A percentile compares a stretch with the other conserved stretches of the same genome.
Conservation (phyloP, 2,888 invertebrate genomes). For the Orthonevra nobilis region DNA sequence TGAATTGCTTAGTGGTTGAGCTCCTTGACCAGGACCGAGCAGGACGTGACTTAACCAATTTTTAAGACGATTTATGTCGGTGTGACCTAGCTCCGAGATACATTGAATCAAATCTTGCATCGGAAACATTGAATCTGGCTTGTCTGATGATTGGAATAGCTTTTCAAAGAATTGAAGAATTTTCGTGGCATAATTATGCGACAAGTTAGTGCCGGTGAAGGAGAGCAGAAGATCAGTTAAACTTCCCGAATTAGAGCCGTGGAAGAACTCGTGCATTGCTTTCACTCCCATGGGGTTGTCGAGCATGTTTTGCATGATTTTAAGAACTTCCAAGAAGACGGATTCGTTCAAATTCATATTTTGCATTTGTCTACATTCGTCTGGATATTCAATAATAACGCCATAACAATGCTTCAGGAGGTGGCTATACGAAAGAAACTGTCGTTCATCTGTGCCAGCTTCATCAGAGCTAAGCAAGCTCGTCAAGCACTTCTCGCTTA, state of each 20-base stretch:
- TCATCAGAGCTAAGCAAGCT: conserved; percentile 76
- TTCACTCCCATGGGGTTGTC: conserved; percentile 90
- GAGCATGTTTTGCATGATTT: conserved; percentile 92
- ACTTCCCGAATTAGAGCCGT: conserved; percentile 84
- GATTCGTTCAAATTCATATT: conserved; percentile 77
- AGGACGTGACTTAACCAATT: conserved; percentile 85
- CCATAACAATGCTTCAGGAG: conserved; percentile 86
- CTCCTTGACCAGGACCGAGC: conserved; percentile 81
- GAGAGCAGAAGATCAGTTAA: conserved; percentile 90
- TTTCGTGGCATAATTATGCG: conserved; percentile 86
- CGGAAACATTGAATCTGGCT: conserved; percentile 83
- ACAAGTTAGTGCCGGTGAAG: conserved; percentile 87
- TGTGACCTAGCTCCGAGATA: conserved; percentile 84
- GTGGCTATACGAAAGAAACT: conserved; percentile 84
- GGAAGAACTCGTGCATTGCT: conserved; percentile 91
- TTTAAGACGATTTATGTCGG: conserved; percentile 84
- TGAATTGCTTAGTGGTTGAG: conserved; percentile 79
- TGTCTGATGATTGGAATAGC: conserved; percentile 85
- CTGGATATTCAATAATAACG: conserved; percentile 84
- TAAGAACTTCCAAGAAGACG: conserved; percentile 80
- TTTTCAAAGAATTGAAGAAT: conserved; percentile 91
- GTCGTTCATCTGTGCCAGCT: conserved; percentile 82
- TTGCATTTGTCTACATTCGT: conserved; percentile 74
- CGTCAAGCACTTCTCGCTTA: conserved; percentile 83
- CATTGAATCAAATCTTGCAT: conserved; percentile 85